Evolutionary conservation across 1,140 invertebrate genomes (phyloP), one percentile per base, ranked within the genome.

Genomic region (Drosophila nasuta): DNA sequence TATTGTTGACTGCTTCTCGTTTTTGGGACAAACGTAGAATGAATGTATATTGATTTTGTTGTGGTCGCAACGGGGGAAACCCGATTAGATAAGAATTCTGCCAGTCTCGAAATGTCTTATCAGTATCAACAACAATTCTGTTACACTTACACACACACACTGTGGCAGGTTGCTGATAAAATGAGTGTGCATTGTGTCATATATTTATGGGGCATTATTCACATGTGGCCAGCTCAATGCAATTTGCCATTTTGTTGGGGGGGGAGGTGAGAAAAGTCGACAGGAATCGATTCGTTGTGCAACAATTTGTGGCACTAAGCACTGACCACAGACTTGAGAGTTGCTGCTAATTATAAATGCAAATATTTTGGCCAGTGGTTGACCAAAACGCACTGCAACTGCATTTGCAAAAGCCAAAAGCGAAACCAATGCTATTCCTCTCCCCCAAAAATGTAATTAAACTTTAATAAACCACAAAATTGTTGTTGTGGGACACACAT

Each of bases 51-150:
- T 80, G 81, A 70, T 79, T 72, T 65, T 60, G 69, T 66, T 82
- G 67, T 68, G 62, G 60, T 67, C 65, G 62, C 80, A 17, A 43
- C 51, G 68, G 77, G 77, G 59, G 46, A 65, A 80, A 68, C 74
- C 51, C 65, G 82, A 86, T 86, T 86, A 86, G 82, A 86, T 86
- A 85, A 85, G 81, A 62, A 46, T 69, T 74, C 65, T 69, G 65
- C 71, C 52, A 74, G 65, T 60, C 28, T 4, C 35, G 6, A 3
- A n/a, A 43, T 11, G n/a, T 57, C 62, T 73, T 75, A 75, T 75
- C 72, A 75, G 45, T 78, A 86, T 87, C 82, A 82, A 69, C 45
- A 74, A 41, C 20, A 25, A 25, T 25, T 25, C 56, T 67, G 25
- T 64, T 0, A 20, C 17, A 20, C 17, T 20, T 5, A 7, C 25